Base-by-base conservation (phyloP, 2,888 invertebrate species). In the Drosophila rellima region DNA sequence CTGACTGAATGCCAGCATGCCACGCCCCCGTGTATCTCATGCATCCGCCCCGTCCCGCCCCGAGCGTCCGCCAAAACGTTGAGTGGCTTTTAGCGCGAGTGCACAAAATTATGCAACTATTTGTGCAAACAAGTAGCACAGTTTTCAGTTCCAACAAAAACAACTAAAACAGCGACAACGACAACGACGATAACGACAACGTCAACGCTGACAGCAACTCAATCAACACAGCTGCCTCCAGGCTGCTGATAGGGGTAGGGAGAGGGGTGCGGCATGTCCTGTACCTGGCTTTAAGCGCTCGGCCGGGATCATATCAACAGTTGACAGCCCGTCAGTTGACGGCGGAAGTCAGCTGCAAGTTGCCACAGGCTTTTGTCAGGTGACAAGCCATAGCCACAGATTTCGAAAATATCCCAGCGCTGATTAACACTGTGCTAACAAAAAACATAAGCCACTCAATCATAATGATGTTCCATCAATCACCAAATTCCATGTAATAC, bases 21-120 rank as follows among this genome's bases (percentile, higher is more conserved):
- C 51, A 18, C 47, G 33, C 40, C 48, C 39, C 40, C 1, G 1
- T 26, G 1, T 26, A 10, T 20, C 10, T 20, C 10, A 20, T 20
- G 42, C 42, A 42, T 2, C 26, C 20, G 20, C 15, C 15, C 13
- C 26, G 26, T n/a, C 6, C 7, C 47, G 29, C 18, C 39, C 17
- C 10, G 8, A 31, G 20, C 40, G 31, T 54, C 42, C 55, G 55
- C 44, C 17, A 8, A 45, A 35, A 26, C 56, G 52, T 50, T 51
- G 76, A 86, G 83, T 86, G 81, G 82, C 82, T 83, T 86, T 86
- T 81, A 80, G 79, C 67, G 67, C 59, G 63, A 66, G 77, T 75
- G 80, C 78, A 65, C 70, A 74, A 75, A 83, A 83, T 83, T 83
- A 87, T 83, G 83, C 82, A 83, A 83, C 83, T 87, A 82, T 84